These are phyloP conservation scores for Macrotus californicus DNA, from an alignment of 2,113 vertebrate species.

Conservation along the genomic window DNA sequence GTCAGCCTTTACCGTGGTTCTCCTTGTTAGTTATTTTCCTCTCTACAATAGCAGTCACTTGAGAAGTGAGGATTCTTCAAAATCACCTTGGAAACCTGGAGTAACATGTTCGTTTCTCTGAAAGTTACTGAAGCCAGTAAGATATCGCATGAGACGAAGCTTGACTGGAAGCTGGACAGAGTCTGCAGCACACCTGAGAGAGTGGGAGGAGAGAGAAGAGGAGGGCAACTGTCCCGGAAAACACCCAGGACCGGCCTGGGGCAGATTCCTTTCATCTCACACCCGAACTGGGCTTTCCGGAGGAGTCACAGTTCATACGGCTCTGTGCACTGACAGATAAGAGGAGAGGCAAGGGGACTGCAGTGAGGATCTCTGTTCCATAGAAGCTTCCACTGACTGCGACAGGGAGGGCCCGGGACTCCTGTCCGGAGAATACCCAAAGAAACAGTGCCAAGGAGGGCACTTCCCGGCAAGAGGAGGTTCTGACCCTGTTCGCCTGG, in stretches of 20 bases:
- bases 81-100: not conserved
- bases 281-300: not conserved
- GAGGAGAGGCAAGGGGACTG: not conserved
- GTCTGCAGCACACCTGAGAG: too few relatives aligned
- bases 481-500: not conserved
- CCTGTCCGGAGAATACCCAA: not conserved
- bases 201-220: not conserved
- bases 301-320: not conserved
- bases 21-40: not conserved
- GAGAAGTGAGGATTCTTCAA: not conserved
- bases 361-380: not conserved
- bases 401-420: not conserved
- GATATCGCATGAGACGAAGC: not conserved
- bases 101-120: not conserved
- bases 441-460: not conserved
- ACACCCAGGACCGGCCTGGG: not conserved
- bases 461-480: not conserved
- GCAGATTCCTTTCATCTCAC: not conserved
- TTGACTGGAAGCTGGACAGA: not conserved
- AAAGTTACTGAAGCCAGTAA: not conserved
- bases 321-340: conserved; percentile 24
- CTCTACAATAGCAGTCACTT: not conserved
- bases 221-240: not conserved
- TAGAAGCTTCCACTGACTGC: not conserved
- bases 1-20: not conserved